A percentile compares a stretch with the other conserved stretches of the same genome.
Evolutionary conservation across 2,888 invertebrate genomes (phyloP).

Genomic region (Tetranychus piercei): DNA sequence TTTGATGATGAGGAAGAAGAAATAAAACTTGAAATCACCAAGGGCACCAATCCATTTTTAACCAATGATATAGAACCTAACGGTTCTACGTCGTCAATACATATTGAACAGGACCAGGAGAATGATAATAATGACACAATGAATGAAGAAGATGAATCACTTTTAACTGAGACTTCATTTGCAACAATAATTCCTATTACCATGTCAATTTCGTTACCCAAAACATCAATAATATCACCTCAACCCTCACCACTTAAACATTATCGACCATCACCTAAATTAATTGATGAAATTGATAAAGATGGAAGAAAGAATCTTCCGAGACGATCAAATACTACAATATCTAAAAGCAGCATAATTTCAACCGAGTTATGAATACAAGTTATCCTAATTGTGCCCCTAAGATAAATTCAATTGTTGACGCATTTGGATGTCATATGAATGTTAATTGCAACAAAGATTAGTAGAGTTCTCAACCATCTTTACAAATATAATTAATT

Average conservation of each 20-base stretch:
- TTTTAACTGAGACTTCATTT: neutral
- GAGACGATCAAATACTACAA: neutral
- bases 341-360: neutral
- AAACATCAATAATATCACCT: neutral
- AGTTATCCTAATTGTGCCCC: slow-evolving; percentile 37
- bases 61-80: too few relatives aligned
- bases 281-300: neutral
- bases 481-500: slow-evolving; percentile 55
- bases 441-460: slow-evolving; percentile 89
- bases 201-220: neutral
- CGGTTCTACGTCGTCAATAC: neutral
- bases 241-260: neutral
- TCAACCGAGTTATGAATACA: slow-evolving; percentile 49
- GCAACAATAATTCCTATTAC: neutral
- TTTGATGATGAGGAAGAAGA: neutral
- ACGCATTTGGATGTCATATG: slow-evolving; percentile 82
- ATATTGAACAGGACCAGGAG: neutral
- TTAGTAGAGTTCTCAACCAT: slow-evolving; percentile 86
- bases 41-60: too few relatives aligned
- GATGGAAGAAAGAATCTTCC: neutral
- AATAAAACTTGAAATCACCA: too few relatives aligned
- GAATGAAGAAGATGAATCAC: neutral
- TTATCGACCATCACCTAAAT: neutral
- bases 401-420: slow-evolving; percentile 57
- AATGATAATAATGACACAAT: neutral